A percentile compares a stretch with the other conserved stretches of the same genome.
Evolutionary conservation across 2,888 invertebrate species (phyloP).

Genomic region (Dryococelus australis): DNA sequence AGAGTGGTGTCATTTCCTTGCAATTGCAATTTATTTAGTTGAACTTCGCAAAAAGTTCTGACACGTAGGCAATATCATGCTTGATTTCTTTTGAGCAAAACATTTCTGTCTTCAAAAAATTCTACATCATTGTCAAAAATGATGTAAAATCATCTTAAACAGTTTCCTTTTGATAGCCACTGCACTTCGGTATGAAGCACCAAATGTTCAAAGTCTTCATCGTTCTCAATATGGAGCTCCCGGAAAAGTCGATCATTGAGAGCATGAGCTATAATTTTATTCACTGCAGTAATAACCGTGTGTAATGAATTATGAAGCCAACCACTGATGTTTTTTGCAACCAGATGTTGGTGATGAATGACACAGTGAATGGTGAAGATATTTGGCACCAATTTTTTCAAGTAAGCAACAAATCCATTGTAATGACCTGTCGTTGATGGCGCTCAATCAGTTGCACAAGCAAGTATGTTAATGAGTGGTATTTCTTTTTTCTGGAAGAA

Average conservation of each 20-base stretch:
- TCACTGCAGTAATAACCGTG: too few species aligned
- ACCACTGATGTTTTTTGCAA: background rate
- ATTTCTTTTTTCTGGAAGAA: background rate
- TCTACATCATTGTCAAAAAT: background rate
- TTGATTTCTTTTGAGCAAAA: background rate
- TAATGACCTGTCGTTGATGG: constrained; percentile 23
- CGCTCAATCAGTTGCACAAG: background rate
- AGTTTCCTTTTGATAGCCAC: constrained; percentile 8
- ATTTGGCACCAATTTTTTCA: constrained; percentile 25
- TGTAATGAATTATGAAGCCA: background rate
- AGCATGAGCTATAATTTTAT: background rate
- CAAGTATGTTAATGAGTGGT: constrained; percentile 13
- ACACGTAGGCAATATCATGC: background rate
- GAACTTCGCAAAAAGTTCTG: background rate
- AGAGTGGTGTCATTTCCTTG: background rate
- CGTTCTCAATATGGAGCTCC: background rate
- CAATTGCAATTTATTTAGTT: background rate
- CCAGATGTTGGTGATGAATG: constrained; percentile 27
- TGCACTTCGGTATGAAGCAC: background rate
- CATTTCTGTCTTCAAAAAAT: constrained; percentile 22
- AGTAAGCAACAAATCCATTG: constrained; percentile 9
- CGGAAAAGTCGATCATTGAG: background rate
- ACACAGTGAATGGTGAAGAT: constrained; percentile 21
- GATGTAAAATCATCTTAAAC: background rate
- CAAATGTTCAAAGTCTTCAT: background rate